Base-by-base conservation (phyloP, 2,888 invertebrate genomes). In the Cerceris ruficornis region DNA sequence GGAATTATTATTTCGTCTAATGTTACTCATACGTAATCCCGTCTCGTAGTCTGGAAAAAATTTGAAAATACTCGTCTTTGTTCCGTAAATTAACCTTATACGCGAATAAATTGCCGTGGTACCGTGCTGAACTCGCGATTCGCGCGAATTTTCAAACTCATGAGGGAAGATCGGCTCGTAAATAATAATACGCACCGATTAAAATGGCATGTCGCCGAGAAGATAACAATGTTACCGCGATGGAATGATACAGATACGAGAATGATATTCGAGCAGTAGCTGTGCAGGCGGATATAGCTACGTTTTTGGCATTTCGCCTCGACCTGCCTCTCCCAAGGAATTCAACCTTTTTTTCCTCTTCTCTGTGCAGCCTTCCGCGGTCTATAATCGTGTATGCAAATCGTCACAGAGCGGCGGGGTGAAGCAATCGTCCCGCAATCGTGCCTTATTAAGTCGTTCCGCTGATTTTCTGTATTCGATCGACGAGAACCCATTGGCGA, bases 381-480 rank as follows among this genome's bases (percentile, higher is more conserved):
- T 86, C 91, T 91, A 90, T 92, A 92, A 92, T 92, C 92, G 91
- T 89, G 87, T 92, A 92, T 92, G 92, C 92, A 92, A 92, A 92
- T 92, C 86, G 90, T 90, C 88, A 87, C 84, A 89, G 85, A 82
- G 87, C 87, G 81, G 85, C 82, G 76, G 88, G 87, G 87, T 89
- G 90, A 90, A 89, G 90, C 91, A 91, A 92, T 91, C 89, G 90
- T 88, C 88, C 86, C 83, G 89, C 89, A 89, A 90, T 91, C 89
- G 90, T 88, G 90, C 76, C 90, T 91, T 91, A 92, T 92, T 92
- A 92, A 92, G 90, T 91, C 88, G 91, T 92, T 91, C 87, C 88
- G 90, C 88, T 87, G 90, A 86, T 91, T 91, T 91, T 90, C 88
- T 88, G 84, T 87, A 85, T 87, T 87, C 88, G 86, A 90, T 90